Evolutionary conservation across 2,797 vertebrate genomes (phyloP).

Genomic region (Anniella stebbinsi): DNA sequence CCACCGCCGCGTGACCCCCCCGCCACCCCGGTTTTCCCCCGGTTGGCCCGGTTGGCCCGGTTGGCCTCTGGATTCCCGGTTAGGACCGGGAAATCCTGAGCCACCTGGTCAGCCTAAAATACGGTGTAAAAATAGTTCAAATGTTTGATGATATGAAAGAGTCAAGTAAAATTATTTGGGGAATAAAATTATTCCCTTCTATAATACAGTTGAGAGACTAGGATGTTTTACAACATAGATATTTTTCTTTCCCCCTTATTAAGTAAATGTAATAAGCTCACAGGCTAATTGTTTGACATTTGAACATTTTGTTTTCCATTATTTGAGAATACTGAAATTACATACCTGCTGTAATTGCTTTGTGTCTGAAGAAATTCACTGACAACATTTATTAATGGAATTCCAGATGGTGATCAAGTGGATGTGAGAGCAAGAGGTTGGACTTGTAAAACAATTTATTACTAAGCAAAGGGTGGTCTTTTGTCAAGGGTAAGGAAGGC

Average conservation of each 20-base stretch:
- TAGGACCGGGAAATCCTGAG: no score
- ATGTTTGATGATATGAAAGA: background rate
- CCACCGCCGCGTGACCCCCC: no score
- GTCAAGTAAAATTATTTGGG: background rate
- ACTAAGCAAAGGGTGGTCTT: conserved; percentile 27
- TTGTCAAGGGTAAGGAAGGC: conserved; percentile 17
- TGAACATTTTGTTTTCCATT: background rate
- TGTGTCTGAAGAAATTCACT: conserved; percentile 7
- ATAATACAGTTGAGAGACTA: background rate
- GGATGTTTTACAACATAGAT: background rate
- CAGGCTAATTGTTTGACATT: background rate
- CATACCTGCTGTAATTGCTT: conserved; percentile 4
- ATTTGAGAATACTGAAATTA: conserved; percentile 13
- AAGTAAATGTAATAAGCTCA: background rate
- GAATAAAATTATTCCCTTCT: background rate
- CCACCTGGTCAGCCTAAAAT: no score
- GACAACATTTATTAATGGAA: conserved; percentile 30
- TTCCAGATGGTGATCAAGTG: conserved; percentile 23
- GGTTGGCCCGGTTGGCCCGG: no score
- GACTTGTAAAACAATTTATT: conserved; percentile 41
- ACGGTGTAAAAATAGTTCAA: background rate
- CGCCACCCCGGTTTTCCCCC: no score
- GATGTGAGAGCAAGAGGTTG: conserved; percentile 30
- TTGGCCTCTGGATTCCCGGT: no score
- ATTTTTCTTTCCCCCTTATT: background rate